phyloP scores from a whole-genome alignment of 2,113 vertebrate genomes.

The Nestor notabilis region DNA sequence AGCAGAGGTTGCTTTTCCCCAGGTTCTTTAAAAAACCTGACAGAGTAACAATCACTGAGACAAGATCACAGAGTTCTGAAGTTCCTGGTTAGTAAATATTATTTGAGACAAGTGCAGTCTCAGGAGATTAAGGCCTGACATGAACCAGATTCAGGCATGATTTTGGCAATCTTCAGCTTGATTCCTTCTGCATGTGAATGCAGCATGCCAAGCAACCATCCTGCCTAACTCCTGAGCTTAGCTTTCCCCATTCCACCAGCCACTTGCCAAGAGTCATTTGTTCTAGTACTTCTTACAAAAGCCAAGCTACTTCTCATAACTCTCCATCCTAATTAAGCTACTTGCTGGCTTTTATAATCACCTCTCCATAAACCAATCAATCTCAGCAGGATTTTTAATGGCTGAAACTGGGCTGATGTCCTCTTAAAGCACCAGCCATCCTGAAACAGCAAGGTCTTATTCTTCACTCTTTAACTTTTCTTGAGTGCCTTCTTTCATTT shows the following conservation, averaged over 20 bases:
- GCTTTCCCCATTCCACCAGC: background rate
- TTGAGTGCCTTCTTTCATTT: background rate
- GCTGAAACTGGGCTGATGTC: background rate
- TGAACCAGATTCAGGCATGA: background rate
- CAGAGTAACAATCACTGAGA: background rate
- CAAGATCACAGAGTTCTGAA: background rate
- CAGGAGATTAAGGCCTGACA: background rate
- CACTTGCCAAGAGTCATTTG: conserved; percentile 47
- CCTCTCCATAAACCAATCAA: conserved; percentile 38
- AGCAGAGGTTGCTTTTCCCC: background rate
- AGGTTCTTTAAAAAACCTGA: background rate
- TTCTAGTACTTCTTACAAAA: conserved; percentile 23
- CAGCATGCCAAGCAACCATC: background rate
- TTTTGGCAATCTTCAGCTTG: background rate
- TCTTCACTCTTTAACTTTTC: background rate
- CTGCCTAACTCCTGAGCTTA: background rate
- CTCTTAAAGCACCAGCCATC: conserved; percentile 10
- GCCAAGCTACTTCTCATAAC: conserved; percentile 45
- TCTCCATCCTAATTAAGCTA: conserved; percentile 55
- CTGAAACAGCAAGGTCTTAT: background rate
- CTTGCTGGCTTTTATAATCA: conserved; percentile 55
- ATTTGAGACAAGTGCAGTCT: background rate
- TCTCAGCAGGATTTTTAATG: conserved; percentile 44
- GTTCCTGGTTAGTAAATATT: background rate
- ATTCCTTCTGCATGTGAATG: background rate